Conservation (phyloP, 2,888 invertebrate genomes). For the Scrobipalpa costella region DNA sequence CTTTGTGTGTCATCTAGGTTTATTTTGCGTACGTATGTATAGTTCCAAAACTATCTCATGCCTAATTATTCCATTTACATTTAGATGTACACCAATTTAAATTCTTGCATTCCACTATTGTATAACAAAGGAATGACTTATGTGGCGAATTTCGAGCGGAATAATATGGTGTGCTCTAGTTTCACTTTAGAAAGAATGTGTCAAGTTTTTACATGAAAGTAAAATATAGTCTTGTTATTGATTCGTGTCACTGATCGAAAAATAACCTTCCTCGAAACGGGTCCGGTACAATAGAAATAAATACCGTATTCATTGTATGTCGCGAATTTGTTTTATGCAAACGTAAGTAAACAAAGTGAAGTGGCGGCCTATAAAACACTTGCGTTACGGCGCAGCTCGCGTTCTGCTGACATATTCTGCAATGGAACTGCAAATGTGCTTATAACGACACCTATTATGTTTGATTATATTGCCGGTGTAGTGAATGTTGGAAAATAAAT, state of each 20-base stretch:
- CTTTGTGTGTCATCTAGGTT: slow-evolving; percentile 10
- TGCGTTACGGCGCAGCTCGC: slow-evolving; percentile 51
- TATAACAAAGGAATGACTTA: slow-evolving; percentile 8
- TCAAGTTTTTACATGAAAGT: slow-evolving; percentile 7
- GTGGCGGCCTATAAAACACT: slow-evolving; percentile 51
- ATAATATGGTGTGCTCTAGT: slow-evolving; percentile 2
- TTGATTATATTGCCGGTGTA: slow-evolving; percentile 3
- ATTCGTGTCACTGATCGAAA: neutral
- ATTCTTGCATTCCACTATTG: neutral
- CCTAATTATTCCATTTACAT: neutral
- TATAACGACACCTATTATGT: neutral
- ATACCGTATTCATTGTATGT: slow-evolving; percentile 33
- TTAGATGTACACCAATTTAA: neutral
- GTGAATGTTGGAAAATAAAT: neutral
- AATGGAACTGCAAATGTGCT: neutral
- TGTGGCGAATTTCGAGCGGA: neutral
- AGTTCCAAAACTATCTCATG: neutral
- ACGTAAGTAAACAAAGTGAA: slow-evolving; percentile 42
- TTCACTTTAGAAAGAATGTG: slow-evolving; percentile 3
- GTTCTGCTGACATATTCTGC: slow-evolving; percentile 26
- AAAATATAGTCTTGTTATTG: neutral
- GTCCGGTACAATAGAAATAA: slow-evolving; percentile 29
- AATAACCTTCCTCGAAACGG: slow-evolving; percentile 22
- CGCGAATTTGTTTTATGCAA: slow-evolving; percentile 43
- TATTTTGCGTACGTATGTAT: neutral